Conservation (phyloP, 2,888 invertebrate species). For the Tetrapedia diversipes region DNA sequence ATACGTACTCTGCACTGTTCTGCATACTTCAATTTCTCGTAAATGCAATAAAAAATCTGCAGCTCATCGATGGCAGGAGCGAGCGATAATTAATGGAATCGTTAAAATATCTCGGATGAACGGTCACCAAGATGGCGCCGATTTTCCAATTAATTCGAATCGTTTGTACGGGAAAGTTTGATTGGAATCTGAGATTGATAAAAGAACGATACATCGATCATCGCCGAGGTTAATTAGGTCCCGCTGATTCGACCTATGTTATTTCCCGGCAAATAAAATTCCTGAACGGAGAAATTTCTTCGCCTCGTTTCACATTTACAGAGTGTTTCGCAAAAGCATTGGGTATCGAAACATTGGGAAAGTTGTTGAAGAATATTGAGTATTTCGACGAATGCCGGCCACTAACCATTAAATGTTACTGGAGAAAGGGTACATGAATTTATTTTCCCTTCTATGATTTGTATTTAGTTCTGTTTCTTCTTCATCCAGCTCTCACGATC, state of each 20-base stretch:
- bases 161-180: conserved; percentile 3
- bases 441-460: too few species aligned
- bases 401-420: too few species aligned
- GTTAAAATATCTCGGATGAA: background rate
- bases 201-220: conserved; percentile 42
- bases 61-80: background rate
- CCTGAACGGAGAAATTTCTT: conserved; percentile 14
- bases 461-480: too few species aligned
- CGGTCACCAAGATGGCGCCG: background rate
- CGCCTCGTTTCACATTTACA: background rate
- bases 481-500: too few species aligned
- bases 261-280: conserved; percentile 23
- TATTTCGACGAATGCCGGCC: too few species aligned
- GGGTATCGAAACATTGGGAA: too few species aligned
- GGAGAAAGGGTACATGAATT: too few species aligned
- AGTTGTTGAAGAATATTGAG: too few species aligned
- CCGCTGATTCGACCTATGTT: conserved; percentile 9
- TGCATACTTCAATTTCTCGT: too few species aligned
- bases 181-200: conserved; percentile 39
- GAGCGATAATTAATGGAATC: background rate
- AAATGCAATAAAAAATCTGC: too few species aligned
- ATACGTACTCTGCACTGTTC: too few species aligned
- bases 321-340: background rate
- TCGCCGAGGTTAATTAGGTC: conserved; percentile 51
- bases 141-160: conserved; percentile 36